Base-by-base conservation (phyloP, 2,797 vertebrate species). In the Syndactyla subalaris region DNA sequence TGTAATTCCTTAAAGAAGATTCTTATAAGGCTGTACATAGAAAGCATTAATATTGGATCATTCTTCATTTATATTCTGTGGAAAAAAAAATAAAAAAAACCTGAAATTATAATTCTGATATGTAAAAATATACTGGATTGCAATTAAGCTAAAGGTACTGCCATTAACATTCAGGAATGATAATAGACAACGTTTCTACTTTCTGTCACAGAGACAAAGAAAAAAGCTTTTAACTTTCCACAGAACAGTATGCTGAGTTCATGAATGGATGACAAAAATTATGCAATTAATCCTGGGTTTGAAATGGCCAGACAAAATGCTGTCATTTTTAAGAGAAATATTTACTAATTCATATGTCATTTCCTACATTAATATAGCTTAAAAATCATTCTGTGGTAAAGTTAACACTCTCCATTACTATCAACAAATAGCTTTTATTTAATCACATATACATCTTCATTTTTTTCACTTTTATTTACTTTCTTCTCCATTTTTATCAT, bases 51-150 rank as follows among this genome's bases (percentile, higher is more conserved):
- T 72, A 81, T 95, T 22, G 36, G 76, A 73, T 94, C 70, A 88
- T 94, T 97, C 96, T 92, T 97, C 88, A 36, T 63, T 95, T 92
- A 92, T 66, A 94, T 66, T 93, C 98, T 98, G 97, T 77, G 68
- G 66, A 2, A 81, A 97, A 97, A 97, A 88, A 97, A 76, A 49
- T 95, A 94, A 95, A 96, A 87, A 76, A 85, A 88, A 79, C 36
- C 29, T 70, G 61, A 92, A 96, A 87, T 96, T 91, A 93, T 55
- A 86, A 91, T 57, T 54, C 54, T 90, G 72, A 84, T 51, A 43
- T 4, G 71, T 39, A 58, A 91, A 95, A 80, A 92, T 49, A 67
- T 11, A 51, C 20, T 82, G 70, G 87, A 82, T 21, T 73, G 49
- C 30, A 88, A 21, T 68, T 90, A 84, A 95, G 88, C 27, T 78